Percentiles rank a stretch among this genome's conserved stretches.
phyloP scores from a whole-genome alignment of 2,113 vertebrate species.

The Chrysemys picta region DNA sequence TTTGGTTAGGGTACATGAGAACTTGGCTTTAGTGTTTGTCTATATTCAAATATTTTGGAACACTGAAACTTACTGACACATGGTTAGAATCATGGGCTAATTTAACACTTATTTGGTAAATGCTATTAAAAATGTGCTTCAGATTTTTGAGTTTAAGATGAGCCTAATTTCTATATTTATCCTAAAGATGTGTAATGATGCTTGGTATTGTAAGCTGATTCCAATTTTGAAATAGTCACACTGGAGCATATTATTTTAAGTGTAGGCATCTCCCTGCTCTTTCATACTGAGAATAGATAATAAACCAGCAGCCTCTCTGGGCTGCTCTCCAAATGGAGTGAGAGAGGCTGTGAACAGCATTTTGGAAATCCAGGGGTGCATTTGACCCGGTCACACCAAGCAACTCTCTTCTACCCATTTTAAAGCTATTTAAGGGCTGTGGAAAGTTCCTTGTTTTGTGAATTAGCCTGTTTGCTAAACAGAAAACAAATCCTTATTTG shows the following conservation, averaged over 20 bases:
- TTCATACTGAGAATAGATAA: not conserved
- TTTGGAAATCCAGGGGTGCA: not conserved
- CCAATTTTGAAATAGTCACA: not conserved
- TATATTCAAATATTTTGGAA: not conserved
- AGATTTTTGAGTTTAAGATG: not conserved
- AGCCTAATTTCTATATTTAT: not conserved
- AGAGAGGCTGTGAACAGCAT: not conserved
- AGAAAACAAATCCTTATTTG: not conserved
- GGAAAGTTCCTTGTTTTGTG: not conserved
- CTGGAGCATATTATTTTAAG: not conserved
- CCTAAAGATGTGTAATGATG: not conserved
- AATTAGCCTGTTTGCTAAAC: not conserved
- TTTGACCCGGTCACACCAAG: not conserved
- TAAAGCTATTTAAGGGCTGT: not conserved
- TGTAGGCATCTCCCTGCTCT: not conserved
- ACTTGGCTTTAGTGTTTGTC: not conserved
- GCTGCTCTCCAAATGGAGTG: accelerated
- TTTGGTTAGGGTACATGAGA: not conserved
- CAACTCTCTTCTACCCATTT: not conserved
- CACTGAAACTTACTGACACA: not conserved
- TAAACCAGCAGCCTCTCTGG: not conserved
- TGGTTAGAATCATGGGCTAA: not conserved
- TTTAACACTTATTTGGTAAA: not conserved
- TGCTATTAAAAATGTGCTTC: not conserved
- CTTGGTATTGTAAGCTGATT: not conserved